Conservation (phyloP, 2,797 vertebrate genomes). For the Taeniopygia guttata region DNA sequence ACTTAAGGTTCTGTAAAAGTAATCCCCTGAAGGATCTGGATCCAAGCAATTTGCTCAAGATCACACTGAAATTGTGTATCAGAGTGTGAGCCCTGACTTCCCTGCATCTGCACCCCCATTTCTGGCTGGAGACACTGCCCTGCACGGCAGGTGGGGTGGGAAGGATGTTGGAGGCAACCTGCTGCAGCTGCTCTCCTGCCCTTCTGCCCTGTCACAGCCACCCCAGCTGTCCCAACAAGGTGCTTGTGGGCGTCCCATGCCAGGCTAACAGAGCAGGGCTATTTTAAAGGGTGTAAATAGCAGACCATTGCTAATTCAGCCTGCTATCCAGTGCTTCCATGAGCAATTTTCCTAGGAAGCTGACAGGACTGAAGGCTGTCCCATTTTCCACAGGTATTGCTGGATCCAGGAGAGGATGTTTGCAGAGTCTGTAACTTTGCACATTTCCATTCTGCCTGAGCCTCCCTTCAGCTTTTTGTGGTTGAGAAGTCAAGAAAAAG, state of each 20-base stretch:
- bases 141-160: neutral
- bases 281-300: neutral
- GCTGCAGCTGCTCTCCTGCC: neutral
- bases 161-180: neutral
- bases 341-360: neutral
- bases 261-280: neutral
- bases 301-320: neutral
- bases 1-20: neutral
- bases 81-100: neutral
- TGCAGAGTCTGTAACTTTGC: conserved; percentile 3
- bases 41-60: neutral
- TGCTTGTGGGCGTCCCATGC: rapidly evolving
- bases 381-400: conserved; percentile 28
- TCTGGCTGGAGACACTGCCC: neutral
- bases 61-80: neutral
- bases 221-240: neutral
- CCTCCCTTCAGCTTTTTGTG: neutral
- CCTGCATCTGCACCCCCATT: rapidly evolving
- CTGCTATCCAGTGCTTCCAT: neutral
- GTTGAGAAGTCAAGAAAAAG: neutral
- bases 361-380: neutral
- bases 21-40: neutral
- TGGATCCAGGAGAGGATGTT: neutral
- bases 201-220: neutral
- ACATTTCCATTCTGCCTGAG: conserved; percentile 7